Percentiles rank a stretch among this genome's conserved stretches.
Evolutionary conservation across 1,140 invertebrate genomes (phyloP).

Genomic region (Meloidogyne chitwoodi): DNA sequence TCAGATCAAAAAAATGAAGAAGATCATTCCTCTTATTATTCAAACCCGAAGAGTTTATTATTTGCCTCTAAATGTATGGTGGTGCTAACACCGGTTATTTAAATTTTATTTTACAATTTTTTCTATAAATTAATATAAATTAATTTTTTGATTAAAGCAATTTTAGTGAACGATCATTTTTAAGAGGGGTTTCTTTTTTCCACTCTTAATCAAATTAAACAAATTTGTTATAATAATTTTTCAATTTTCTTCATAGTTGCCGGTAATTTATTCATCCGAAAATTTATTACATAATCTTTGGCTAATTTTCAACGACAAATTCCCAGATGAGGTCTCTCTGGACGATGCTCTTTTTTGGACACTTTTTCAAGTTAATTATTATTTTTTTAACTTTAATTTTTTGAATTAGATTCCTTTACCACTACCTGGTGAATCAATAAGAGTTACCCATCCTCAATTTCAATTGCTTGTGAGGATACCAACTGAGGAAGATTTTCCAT

Average conservation of each 20-base stretch:
- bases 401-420: slow-evolving; percentile 73
- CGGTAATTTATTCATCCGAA: slow-evolving; percentile 76
- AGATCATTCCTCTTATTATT: slow-evolving; percentile 40
- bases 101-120: slow-evolving; percentile 49
- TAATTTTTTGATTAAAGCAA: no score
- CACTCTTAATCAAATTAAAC: background rate
- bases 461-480: slow-evolving; percentile 48
- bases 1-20: background rate
- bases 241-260: slow-evolving; percentile 64
- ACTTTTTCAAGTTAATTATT: slow-evolving; percentile 71
- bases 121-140: no score
- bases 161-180: no score
- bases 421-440: slow-evolving; percentile 67
- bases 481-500: slow-evolving; percentile 74
- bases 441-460: slow-evolving; percentile 31
- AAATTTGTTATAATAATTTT: background rate
- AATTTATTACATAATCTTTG: slow-evolving; percentile 69
- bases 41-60: slow-evolving; percentile 17
- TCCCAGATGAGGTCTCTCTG: slow-evolving; percentile 64
- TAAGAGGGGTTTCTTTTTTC: no score
- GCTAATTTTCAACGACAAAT: slow-evolving; percentile 39
- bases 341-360: slow-evolving; percentile 92
- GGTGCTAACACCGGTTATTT: slow-evolving; percentile 21
- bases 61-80: slow-evolving; percentile 27
- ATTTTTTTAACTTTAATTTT: background rate